phyloP scores from a whole-genome alignment of 2,797 vertebrate species.

The Morelia viridis region DNA sequence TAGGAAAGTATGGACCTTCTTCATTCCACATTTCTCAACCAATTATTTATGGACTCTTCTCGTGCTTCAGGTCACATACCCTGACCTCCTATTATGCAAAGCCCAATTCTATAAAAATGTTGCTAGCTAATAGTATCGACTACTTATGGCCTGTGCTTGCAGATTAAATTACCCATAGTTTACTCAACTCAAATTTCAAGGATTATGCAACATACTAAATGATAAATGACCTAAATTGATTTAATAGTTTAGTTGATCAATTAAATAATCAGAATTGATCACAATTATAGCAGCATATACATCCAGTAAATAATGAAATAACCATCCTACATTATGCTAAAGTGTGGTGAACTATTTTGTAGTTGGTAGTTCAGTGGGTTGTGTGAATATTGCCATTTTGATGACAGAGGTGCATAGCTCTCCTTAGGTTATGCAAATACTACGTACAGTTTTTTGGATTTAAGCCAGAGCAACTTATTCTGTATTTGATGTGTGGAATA shows the following conservation, averaged over 20 bases:
- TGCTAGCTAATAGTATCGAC: neutral
- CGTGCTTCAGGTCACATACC: neutral
- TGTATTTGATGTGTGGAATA: neutral
- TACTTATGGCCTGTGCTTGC: neutral
- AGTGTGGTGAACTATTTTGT: neutral
- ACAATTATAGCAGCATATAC: neutral
- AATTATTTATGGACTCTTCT: constrained; percentile 21
- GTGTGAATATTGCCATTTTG: neutral
- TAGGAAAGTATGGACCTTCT: constrained; percentile 53
- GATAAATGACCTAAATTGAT: neutral
- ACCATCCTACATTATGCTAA: neutral
- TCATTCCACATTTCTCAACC: constrained; percentile 39
- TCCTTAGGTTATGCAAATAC: neutral
- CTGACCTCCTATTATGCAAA: neutral
- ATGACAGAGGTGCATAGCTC: neutral
- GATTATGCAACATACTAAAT: neutral
- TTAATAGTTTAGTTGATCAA: neutral
- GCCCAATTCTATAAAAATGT: neutral
- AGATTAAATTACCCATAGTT: neutral
- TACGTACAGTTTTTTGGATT: neutral
- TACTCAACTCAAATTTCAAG: neutral
- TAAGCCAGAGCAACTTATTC: neutral
- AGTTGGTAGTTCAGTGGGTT: neutral
- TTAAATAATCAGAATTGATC: neutral
- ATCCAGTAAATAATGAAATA: neutral